phyloP scores from a whole-genome alignment of 1,140 invertebrate genomes.

The Globodera ellingtonae region DNA sequence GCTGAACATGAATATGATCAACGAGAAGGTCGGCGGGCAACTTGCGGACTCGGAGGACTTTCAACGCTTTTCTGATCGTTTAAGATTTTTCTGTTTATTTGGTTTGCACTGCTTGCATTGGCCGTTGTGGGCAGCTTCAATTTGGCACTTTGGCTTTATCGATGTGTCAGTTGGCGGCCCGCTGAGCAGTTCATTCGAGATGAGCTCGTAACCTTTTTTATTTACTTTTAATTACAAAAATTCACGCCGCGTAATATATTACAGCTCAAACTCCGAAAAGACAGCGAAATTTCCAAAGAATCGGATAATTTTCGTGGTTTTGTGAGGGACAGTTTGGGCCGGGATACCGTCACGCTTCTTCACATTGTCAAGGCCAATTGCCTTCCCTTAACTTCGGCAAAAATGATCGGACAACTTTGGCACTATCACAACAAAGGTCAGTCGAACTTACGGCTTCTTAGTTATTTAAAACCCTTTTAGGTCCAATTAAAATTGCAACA shows the following conservation, averaged over 20 bases:
- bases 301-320: background rate
- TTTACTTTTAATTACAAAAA: background rate
- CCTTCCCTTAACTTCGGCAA: background rate
- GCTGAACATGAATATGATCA: constrained; percentile 41
- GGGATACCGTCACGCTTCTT: background rate
- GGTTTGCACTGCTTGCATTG: background rate
- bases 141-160: constrained; percentile 20
- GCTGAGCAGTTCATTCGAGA: constrained; percentile 8
- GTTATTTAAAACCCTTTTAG: background rate
- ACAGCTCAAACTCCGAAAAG: background rate
- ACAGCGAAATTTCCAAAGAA: background rate
- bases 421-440: background rate
- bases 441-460: no score
- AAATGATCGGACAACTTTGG: constrained; percentile 9
- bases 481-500: background rate
- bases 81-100: constrained; percentile 42
- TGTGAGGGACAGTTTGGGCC: background rate
- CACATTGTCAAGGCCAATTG: constrained; percentile 1
- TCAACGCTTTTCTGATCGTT: background rate
- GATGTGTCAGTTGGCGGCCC: background rate
- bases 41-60: background rate
- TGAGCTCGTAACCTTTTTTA: background rate
- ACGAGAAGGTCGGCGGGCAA: constrained; percentile 14
- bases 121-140: background rate
- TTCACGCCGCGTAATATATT: background rate